Conservation (phyloP, 2,113 vertebrate species). For the Hiodon alosoides region DNA sequence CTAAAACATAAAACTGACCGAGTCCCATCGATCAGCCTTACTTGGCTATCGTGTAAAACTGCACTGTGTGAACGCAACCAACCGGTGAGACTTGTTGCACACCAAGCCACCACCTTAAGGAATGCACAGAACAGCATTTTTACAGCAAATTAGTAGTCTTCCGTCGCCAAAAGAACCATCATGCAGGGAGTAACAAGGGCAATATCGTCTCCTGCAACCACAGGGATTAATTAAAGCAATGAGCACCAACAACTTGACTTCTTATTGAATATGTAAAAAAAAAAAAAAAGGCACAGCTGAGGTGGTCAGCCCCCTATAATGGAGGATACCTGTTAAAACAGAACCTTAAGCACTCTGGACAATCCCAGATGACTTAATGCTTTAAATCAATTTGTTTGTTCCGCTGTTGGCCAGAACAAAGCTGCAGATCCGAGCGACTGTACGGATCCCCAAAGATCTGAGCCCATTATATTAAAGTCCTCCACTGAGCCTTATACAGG, state of each 20-base stretch:
- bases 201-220: background rate
- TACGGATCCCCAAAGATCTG: background rate
- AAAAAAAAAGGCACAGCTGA: background rate
- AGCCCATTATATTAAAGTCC: background rate
- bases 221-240: slow-evolving; percentile 11
- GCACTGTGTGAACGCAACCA: background rate
- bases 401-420: background rate
- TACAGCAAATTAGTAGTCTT: background rate
- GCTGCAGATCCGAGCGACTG: background rate
- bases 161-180: background rate
- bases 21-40: background rate
- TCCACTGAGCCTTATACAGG: background rate
- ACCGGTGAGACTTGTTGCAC: background rate
- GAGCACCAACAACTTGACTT: slow-evolving; percentile 8
- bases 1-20: too few relatives aligned
- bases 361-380: slow-evolving; percentile 10
- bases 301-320: background rate
- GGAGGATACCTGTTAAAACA: background rate
- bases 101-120: background rate
- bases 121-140: background rate
- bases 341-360: background rate
- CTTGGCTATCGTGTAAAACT: background rate
- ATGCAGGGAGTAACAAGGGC: background rate
- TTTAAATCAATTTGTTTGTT: slow-evolving; percentile 16
- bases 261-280: background rate